phyloP scores from a whole-genome alignment of 2,797 vertebrate genomes.

The Lithobates sylvaticus region DNA sequence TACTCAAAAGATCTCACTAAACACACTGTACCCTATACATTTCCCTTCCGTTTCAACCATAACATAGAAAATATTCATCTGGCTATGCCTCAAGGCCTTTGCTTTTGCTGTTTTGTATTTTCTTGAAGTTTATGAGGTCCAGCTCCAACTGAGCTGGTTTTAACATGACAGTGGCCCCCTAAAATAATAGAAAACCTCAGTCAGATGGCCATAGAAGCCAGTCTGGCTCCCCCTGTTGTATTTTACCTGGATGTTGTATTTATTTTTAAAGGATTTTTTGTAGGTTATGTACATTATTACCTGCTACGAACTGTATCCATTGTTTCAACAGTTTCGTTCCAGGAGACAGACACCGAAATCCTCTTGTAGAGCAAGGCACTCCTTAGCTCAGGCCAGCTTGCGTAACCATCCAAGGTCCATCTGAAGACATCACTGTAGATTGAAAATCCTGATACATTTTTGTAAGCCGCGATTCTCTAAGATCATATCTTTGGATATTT shows the following conservation, averaged over 20 bases:
- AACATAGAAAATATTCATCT: too few relatives aligned
- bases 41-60: too few relatives aligned
- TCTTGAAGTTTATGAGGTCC: too few relatives aligned
- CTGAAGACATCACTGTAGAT: constrained; percentile 20
- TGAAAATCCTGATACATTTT: constrained; percentile 3
- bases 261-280: not conserved
- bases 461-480: not conserved
- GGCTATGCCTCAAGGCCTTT: too few relatives aligned
- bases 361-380: not conserved
- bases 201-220: too few relatives aligned
- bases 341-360: constrained; percentile 13
- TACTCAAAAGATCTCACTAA: too few relatives aligned
- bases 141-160: too few relatives aligned
- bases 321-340: not conserved
- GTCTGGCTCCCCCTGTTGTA: too few relatives aligned
- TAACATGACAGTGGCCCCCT: too few relatives aligned
- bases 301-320: constrained; percentile 58
- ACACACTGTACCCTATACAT: too few relatives aligned
- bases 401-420: constrained; percentile 4
- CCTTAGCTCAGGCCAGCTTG: constrained; percentile 42
- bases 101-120: too few relatives aligned
- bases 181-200: too few relatives aligned
- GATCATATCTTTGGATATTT: not conserved
- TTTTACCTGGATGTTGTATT: not conserved
- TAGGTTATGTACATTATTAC: constrained; percentile 20